Evolutionary conservation across 2,888 invertebrate species (phyloP).

Genomic region (Tenthredo scrophulariae): DNA sequence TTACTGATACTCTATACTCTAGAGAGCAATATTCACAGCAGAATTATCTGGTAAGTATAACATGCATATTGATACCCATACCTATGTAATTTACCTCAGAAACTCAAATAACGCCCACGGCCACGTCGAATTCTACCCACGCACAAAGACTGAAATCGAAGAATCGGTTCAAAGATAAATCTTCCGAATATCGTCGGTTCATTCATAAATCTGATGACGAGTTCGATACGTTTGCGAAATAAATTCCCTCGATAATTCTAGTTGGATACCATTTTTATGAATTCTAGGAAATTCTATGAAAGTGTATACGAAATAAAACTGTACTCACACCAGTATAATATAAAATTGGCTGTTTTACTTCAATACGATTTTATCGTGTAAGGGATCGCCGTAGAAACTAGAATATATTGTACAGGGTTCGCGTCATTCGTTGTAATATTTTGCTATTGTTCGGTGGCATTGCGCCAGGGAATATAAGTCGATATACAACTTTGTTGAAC

Average conservation of each 20-base stretch:
- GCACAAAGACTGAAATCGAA: too few species aligned
- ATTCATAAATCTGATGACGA: too few species aligned
- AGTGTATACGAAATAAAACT: background rate
- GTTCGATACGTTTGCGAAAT: background rate
- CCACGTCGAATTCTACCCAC: too few species aligned
- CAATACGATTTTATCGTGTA: background rate
- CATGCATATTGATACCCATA: background rate
- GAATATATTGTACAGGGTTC: background rate
- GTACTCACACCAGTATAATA: background rate
- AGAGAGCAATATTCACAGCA: background rate
- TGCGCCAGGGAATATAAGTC: slow-evolving; percentile 35
- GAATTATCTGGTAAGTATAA: background rate
- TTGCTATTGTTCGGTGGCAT: slow-evolving; percentile 34
- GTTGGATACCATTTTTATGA: background rate
- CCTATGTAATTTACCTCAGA: background rate
- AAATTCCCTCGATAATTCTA: background rate
- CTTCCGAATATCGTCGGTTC: too few species aligned
- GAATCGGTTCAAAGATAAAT: too few species aligned
- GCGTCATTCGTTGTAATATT: slow-evolving; percentile 34
- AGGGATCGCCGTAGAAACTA: background rate
- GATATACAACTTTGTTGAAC: slow-evolving; percentile 36
- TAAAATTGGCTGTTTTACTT: background rate
- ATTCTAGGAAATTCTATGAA: background rate
- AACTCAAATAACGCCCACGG: background rate
- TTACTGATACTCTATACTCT: background rate